These are phyloP conservation scores for Lycaon pictus DNA, from an alignment of 2,113 vertebrate genomes.

Conservation along the genomic window DNA sequence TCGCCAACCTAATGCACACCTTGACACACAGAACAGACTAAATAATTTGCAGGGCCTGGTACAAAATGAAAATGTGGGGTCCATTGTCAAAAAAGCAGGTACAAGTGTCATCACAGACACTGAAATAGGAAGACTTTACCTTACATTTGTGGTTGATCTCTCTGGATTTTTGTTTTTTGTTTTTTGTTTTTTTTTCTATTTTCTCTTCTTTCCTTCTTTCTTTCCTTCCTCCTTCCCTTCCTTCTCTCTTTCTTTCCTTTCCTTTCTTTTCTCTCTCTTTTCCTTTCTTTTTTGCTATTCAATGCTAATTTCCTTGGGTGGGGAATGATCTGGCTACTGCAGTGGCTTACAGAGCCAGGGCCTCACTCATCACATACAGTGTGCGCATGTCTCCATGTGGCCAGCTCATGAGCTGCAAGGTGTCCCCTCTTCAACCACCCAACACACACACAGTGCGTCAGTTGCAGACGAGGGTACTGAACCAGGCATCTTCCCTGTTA, in stretches of 20 bases:
- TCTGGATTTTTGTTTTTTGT: background rate
- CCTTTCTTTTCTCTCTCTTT: background rate
- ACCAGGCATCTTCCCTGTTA: background rate
- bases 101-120: background rate
- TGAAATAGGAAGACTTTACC: background rate
- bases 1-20: background rate
- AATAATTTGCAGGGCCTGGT: background rate
- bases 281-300: background rate
- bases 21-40: background rate
- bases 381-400: fast-evolving
- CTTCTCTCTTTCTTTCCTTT: background rate
- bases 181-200: background rate
- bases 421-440: background rate
- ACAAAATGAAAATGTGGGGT: background rate
- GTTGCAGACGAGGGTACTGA: fast-evolving
- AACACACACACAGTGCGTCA: fast-evolving
- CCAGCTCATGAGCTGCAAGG: no score
- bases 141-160: background rate
- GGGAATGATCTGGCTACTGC: background rate
- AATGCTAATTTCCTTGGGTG: background rate
- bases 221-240: background rate
- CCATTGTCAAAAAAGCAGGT: background rate
- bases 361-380: fast-evolving
- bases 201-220: background rate
- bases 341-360: fast-evolving